These are phyloP conservation scores for Lytechinus variegatus DNA, from an alignment of 35 echinoderm and acorn worm species.

Conservation along the genomic window DNA sequence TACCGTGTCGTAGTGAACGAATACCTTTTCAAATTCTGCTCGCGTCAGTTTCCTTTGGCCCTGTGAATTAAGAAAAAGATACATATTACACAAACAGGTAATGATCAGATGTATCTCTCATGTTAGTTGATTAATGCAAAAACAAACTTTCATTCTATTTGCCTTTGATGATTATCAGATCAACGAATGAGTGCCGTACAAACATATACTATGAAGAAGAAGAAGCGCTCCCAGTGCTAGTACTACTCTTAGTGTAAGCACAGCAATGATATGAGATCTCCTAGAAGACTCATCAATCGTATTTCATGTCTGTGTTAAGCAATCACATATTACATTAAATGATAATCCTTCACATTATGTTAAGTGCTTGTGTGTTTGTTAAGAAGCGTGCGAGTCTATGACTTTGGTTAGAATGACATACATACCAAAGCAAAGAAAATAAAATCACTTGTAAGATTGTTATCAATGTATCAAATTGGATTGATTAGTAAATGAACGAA, in stretches of 20 bases:
- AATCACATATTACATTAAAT: slow-evolving; percentile 15
- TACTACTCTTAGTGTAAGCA: not conserved
- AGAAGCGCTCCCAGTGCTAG: not conserved
- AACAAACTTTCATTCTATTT: not conserved
- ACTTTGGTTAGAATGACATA: not conserved
- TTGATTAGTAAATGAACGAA: not conserved
- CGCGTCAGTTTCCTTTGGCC: slow-evolving; percentile 44
- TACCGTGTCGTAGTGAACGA: slow-evolving; percentile 64
- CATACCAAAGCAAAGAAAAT: not conserved
- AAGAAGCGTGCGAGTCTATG: not conserved
- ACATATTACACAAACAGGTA: not conserved
- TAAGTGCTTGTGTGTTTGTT: not conserved
- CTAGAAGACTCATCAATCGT: not conserved
- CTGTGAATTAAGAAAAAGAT: slow-evolving; percentile 36
- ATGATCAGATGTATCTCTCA: not conserved
- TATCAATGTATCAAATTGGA: not conserved
- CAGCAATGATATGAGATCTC: slow-evolving; percentile 2
- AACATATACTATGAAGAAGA: not conserved
- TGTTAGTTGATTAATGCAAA: not conserved
- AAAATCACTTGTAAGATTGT: not conserved
- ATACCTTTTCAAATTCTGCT: slow-evolving; percentile 55
- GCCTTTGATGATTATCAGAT: not conserved
- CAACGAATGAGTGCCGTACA: not conserved
- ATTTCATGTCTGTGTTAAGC: not conserved
- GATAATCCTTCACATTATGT: not conserved